Conservation (phyloP, 2,797 vertebrate species). For the Decapterus maruadsi region DNA sequence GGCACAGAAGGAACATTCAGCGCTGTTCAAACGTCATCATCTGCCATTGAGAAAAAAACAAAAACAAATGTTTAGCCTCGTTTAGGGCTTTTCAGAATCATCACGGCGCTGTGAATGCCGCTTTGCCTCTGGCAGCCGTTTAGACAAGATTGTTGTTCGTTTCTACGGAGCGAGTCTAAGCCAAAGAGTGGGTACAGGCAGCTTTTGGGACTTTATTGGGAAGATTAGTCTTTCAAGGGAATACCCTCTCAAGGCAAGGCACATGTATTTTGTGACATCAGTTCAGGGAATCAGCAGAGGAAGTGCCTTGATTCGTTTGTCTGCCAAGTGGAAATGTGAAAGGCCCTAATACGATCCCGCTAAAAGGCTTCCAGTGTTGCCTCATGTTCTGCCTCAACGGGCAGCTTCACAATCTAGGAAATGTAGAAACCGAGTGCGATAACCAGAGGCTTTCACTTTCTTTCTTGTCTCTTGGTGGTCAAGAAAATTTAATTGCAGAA, state of each 20-base stretch:
- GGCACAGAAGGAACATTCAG: conserved; percentile 21
- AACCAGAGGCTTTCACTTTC: conserved; percentile 27
- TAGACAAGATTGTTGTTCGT: conserved; percentile 31
- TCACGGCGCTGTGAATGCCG: conserved; percentile 13
- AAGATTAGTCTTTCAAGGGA: conserved; percentile 66
- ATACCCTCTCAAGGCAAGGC: conserved; percentile 44
- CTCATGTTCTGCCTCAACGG: conserved; percentile 17
- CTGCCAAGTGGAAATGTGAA: conserved; percentile 50
- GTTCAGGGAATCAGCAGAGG: conserved; percentile 44
- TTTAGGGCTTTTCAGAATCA: conserved; percentile 29
- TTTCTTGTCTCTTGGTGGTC: conserved; percentile 16
- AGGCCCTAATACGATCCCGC: conserved; percentile 50
- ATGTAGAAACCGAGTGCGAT: conserved; percentile 4
- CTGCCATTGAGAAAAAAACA: conserved; percentile 44
- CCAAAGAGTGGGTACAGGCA: conserved; percentile 51
- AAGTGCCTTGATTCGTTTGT: conserved; percentile 50
- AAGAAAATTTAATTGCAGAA: conserved; percentile 40
- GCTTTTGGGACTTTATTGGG: conserved; percentile 71
- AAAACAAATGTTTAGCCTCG: conserved; percentile 45
- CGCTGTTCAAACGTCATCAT: conserved; percentile 28
- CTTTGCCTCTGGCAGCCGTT: conserved; percentile 20
- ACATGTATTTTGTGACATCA: conserved; percentile 50
- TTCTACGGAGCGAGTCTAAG: conserved; percentile 37
- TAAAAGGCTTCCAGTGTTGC: conserved; percentile 32
- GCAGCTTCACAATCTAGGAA: conserved; percentile 20